Evolutionary conservation across 2,888 invertebrate species (phyloP).

Genomic region (Antheraea yamamai): DNA sequence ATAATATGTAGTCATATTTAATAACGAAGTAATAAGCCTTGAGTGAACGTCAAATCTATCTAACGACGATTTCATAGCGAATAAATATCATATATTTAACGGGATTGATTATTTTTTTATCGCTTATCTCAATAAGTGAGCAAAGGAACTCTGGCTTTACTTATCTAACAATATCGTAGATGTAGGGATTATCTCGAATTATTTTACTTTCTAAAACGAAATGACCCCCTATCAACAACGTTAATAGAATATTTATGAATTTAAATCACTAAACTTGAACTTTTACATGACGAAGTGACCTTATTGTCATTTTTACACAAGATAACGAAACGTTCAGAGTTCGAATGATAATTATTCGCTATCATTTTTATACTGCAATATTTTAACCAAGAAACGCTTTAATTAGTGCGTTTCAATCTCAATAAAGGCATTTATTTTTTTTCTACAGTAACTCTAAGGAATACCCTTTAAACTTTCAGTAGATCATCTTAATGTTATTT

Average conservation of each 20-base stretch:
- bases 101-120: neutral
- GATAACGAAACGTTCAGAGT: slow-evolving; percentile 48
- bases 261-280: slow-evolving; percentile 56
- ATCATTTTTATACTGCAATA: slow-evolving; percentile 53
- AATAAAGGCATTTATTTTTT: slow-evolving; percentile 64
- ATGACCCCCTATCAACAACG: slow-evolving; percentile 35
- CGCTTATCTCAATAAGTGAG: neutral
- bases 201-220: slow-evolving; percentile 43
- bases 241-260: slow-evolving; percentile 47
- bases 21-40: neutral
- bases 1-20: neutral
- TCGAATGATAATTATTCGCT: slow-evolving; percentile 49
- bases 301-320: slow-evolving; percentile 47
- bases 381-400: slow-evolving; percentile 42
- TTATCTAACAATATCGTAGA: slow-evolving; percentile 4
- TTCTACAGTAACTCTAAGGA: neutral
- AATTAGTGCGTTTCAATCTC: slow-evolving; percentile 39
- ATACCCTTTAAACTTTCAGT: slow-evolving; percentile 52
- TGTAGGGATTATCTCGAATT: slow-evolving; percentile 1
- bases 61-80: neutral
- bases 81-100: neutral
- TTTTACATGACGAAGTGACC: slow-evolving; percentile 48
- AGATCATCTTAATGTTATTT: slow-evolving; percentile 33
- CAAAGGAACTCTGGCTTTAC: neutral
- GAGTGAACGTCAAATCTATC: neutral